Evolutionary conservation across 37 sponge, comb jelly and placozoan species (phyloP).

Genomic region (Aplysina aerophoba): DNA sequence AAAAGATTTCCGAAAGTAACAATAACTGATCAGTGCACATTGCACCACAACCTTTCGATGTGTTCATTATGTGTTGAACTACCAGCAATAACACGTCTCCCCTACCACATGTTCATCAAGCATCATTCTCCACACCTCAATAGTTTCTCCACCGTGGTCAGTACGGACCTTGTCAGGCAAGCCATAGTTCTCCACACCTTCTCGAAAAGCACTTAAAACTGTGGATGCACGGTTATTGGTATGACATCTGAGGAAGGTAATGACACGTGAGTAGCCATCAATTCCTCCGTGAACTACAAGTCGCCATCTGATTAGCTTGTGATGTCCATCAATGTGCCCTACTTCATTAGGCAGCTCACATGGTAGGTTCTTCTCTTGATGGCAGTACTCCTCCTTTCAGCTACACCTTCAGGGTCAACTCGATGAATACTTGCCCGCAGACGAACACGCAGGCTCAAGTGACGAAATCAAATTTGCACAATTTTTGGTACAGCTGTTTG

Average conservation of each 20-base stretch:
- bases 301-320: constrained; percentile 6
- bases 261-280: constrained; percentile 8
- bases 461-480: too few relatives aligned
- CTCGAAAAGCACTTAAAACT: background rate
- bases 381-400: background rate
- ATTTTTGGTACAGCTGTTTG: too few relatives aligned
- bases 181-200: background rate
- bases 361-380: background rate
- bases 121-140: constrained; percentile 25
- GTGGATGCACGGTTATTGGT: background rate
- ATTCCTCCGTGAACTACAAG: constrained; percentile 8
- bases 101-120: background rate
- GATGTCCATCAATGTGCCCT: constrained; percentile 17
- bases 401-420: constrained; percentile 4
- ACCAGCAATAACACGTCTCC: constrained; percentile 42
- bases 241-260: constrained; percentile 1
- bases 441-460: too few relatives aligned
- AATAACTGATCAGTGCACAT: constrained; percentile 48
- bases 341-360: constrained; percentile 1
- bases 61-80: constrained; percentile 59
- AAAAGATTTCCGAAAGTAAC: constrained; percentile 19
- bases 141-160: constrained; percentile 35
- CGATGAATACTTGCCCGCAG: constrained; percentile 1
- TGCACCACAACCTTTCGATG: constrained; percentile 65
- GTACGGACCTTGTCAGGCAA: background rate